Evolutionary conservation across 92 coral and sea anemone genomes (phyloP).

Genomic region (Epizoanthus rinbou): DNA sequence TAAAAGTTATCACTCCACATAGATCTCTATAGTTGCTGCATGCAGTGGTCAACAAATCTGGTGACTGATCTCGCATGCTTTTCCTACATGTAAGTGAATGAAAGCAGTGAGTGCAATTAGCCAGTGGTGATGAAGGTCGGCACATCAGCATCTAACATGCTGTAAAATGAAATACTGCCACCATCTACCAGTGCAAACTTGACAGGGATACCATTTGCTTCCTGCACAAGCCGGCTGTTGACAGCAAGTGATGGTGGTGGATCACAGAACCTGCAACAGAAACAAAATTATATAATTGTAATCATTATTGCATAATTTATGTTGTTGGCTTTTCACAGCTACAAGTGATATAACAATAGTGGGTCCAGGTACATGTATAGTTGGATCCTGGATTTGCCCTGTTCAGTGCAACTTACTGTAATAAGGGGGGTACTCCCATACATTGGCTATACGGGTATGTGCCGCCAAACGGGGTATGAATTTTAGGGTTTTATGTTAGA

Average conservation of each 20-base stretch:
- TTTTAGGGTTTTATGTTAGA: too few species aligned
- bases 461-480: too few species aligned
- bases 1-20: too few species aligned
- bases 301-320: background rate
- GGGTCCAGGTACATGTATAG: too few species aligned
- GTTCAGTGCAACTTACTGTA: too few species aligned
- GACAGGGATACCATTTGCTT: conserved; percentile 77
- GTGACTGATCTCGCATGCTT: background rate
- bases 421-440: too few species aligned
- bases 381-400: too few species aligned
- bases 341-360: too few species aligned
- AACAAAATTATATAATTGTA: background rate
- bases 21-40: too few species aligned
- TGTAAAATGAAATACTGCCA: conserved; percentile 79
- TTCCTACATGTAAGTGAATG: background rate
- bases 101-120: background rate
- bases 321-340: too few species aligned
- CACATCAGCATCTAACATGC: conserved; percentile 79
- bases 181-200: conserved; percentile 88
- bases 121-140: conserved; percentile 65
- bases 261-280: conserved; percentile 73
- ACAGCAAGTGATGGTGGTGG: conserved; percentile 80
- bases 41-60: too few species aligned
- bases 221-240: conserved; percentile 52
- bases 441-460: too few species aligned